Evolutionary conservation across 1,140 invertebrate genomes (phyloP), one percentile per base, ranked within the genome.

Genomic region (Euwallacea similis): DNA sequence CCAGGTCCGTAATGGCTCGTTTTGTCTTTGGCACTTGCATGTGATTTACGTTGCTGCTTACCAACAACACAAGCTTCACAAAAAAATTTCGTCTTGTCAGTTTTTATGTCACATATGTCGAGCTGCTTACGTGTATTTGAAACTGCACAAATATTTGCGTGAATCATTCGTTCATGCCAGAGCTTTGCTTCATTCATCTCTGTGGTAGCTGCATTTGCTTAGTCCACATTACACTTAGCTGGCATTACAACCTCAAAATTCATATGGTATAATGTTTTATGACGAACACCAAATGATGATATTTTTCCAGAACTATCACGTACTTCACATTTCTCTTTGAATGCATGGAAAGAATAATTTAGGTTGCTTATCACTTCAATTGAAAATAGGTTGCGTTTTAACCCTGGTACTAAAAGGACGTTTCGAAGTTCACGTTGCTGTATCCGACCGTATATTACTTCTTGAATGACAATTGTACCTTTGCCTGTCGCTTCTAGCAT

Each of bases 141-240:
- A 8, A 54, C 46, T 53, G 21, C 4, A 33, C 21, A 3, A 9
- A 80, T 75, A 74, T 82, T 84, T 65, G 83, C 79, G 73, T 84
- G 81, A 2, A 76, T 80, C n/a, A 83, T 58, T 50, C 73, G 76
- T 73, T 80, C 60, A 72, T 83, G 80, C 80, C 82, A 83, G 47
- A 77, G 71, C 53, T 79, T 66, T 53, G 21, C 21, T 33, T 33
- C 21, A 33, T 33, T 33, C 21, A 33, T 33, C 21, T 33, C 2
- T 3, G 10, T 50, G 6, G 47, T 50, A 50, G 82, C 7, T 16
- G 13, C 13, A 47, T 70, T 47, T 59, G 60, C 42, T 44, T 53
- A 3, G 33, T 44, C 54, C 10, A 56, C 10, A 58, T 71, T 67
- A 13, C 62, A 47, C 50, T 58, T 47, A 0, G 41, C 11, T 21